phyloP scores from a whole-genome alignment of 2,797 vertebrate species.

The Enteromius fasciolatus region DNA sequence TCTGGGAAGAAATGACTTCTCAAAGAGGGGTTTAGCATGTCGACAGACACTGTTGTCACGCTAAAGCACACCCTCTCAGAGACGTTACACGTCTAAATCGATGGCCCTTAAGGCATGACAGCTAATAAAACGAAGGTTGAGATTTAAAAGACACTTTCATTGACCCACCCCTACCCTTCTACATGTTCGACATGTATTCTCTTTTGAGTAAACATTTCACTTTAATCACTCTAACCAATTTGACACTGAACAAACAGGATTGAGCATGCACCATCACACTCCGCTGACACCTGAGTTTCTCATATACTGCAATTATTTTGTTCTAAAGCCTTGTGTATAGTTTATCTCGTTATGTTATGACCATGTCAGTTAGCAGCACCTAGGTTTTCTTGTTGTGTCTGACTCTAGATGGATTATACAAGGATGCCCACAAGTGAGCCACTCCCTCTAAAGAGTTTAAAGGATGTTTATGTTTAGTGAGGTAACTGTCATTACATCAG shows the following conservation, averaged over 20 bases:
- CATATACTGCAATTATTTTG: conserved; percentile 31
- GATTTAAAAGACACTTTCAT: background rate
- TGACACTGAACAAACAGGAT: conserved; percentile 27
- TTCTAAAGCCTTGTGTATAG: conserved; percentile 14
- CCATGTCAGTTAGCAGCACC: background rate
- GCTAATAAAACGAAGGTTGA: background rate
- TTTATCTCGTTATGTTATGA: conserved; percentile 6
- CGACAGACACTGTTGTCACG: background rate
- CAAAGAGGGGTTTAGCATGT: background rate
- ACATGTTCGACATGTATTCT: background rate
- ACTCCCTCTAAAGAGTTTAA: conserved; percentile 17
- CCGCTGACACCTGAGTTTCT: conserved; percentile 8
- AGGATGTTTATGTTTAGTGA: conserved; percentile 38
- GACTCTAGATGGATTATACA: conserved; percentile 4
- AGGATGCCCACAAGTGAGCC: background rate
- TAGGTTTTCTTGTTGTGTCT: conserved; percentile 18
- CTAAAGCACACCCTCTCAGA: background rate
- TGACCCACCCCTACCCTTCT: conserved; percentile 6
- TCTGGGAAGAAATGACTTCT: background rate
- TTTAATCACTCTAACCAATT: background rate
- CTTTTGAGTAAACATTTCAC: background rate
- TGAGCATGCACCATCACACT: background rate
- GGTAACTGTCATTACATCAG: conserved; percentile 22
- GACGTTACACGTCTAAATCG: background rate
- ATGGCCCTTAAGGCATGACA: background rate